Evolutionary conservation across 2,113 vertebrate species (phyloP).

Genomic region (Delphinus delphis): DNA sequence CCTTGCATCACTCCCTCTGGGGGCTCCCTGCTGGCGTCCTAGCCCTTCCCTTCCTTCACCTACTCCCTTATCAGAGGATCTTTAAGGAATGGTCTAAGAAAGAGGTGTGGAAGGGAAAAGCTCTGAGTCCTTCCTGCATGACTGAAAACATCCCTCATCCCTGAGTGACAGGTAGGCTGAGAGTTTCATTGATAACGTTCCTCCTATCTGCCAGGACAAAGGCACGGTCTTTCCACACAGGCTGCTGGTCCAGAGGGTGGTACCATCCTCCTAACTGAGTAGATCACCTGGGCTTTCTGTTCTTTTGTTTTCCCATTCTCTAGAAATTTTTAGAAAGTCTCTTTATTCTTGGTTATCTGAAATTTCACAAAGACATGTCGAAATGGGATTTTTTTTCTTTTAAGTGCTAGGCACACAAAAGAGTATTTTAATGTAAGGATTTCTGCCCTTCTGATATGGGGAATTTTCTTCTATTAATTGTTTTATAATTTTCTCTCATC

Average conservation of each 20-base stretch:
- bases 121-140: neutral
- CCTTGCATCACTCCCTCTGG: neutral
- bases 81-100: neutral
- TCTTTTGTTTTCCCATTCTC: neutral
- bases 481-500: neutral
- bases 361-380: constrained; percentile 9
- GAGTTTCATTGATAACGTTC: neutral
- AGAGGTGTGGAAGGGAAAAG: neutral
- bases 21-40: neutral
- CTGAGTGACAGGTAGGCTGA: neutral
- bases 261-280: neutral
- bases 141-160: neutral
- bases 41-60: neutral
- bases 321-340: neutral
- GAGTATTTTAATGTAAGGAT: neutral
- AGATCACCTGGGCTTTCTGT: neutral
- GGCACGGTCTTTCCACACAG: too few species aligned
- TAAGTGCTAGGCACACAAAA: neutral
- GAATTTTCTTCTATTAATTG: neutral
- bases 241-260: neutral
- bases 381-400: neutral
- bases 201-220: neutral
- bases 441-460: neutral
- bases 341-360: constrained; percentile 30
- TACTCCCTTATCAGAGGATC: neutral